Evolutionary conservation across 2,113 vertebrate genomes (phyloP).

Genomic region (Festucalex cinctus): DNA sequence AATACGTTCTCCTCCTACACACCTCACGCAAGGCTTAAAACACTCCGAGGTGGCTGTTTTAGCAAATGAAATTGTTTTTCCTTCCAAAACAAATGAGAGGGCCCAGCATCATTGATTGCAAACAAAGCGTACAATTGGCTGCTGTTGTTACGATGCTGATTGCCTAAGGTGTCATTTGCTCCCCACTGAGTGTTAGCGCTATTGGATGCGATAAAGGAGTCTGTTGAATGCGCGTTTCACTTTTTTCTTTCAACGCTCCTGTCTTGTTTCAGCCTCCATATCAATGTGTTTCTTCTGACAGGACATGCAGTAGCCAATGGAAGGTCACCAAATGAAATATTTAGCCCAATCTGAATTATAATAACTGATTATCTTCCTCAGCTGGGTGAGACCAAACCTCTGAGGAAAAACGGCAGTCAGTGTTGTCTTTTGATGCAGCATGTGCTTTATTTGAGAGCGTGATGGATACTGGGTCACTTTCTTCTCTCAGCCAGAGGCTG

Average conservation of each 20-base stretch:
- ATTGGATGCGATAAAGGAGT: background rate
- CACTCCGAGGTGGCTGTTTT: slow-evolving; percentile 44
- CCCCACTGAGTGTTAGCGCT: background rate
- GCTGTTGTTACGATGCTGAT: slow-evolving; percentile 43
- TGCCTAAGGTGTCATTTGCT: slow-evolving; percentile 49
- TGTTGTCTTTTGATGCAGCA: slow-evolving; percentile 16
- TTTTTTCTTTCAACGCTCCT: slow-evolving; percentile 2
- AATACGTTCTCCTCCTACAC: slow-evolving; percentile 11
- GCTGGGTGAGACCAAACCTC: background rate
- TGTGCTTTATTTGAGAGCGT: slow-evolving; percentile 21
- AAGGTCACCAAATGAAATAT: slow-evolving; percentile 15
- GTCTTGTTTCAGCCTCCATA: slow-evolving; percentile 4
- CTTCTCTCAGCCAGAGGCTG: slow-evolving; percentile 12
- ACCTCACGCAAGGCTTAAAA: slow-evolving; percentile 36
- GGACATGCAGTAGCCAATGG: slow-evolving; percentile 7
- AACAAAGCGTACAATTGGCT: slow-evolving; percentile 56
- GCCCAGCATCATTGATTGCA: slow-evolving; percentile 43
- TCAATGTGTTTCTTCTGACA: slow-evolving; percentile 9
- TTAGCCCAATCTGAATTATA: slow-evolving; percentile 12
- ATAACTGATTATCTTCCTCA: slow-evolving; percentile 21
- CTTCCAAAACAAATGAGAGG: slow-evolving; percentile 49
- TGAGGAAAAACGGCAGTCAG: background rate
- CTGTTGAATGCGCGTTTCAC: background rate
- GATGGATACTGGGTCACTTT: slow-evolving; percentile 26
- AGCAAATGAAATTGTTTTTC: slow-evolving; percentile 50